Evolutionary conservation across 2,797 vertebrate genomes (phyloP).

Genomic region (Enteromius mattozi): DNA sequence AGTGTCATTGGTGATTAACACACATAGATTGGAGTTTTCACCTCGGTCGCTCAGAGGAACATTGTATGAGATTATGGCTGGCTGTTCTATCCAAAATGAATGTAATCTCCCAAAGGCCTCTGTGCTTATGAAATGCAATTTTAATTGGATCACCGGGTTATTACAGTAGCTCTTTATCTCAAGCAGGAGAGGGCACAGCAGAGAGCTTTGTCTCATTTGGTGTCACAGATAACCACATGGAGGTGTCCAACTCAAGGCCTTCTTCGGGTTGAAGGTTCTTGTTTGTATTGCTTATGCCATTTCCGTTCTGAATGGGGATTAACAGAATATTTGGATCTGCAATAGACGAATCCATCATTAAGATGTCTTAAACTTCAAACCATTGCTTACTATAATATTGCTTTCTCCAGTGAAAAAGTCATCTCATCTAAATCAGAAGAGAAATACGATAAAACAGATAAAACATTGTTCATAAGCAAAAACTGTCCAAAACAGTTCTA

Average conservation of each 20-base stretch:
- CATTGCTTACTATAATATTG: background rate
- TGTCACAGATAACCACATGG: conserved; percentile 46
- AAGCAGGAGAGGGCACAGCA: conserved; percentile 36
- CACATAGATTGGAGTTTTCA: conserved; percentile 54
- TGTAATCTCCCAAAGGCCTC: conserved; percentile 45
- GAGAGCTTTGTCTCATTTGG: conserved; percentile 43
- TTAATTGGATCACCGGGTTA: conserved; percentile 58
- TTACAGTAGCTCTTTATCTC: conserved; percentile 43
- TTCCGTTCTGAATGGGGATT: background rate
- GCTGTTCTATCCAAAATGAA: conserved; percentile 47
- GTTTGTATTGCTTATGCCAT: background rate
- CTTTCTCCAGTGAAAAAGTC: background rate
- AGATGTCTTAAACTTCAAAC: background rate
- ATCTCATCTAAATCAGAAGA: background rate
- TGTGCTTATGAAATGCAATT: conserved; percentile 53
- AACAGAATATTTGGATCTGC: background rate
- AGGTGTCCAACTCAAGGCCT: conserved; percentile 34
- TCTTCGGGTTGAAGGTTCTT: background rate
- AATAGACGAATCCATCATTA: background rate
- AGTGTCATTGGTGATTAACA: conserved; percentile 43
- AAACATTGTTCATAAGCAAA: background rate
- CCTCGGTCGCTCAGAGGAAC: conserved; percentile 39
- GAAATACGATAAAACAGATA: background rate
- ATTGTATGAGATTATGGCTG: conserved; percentile 49
- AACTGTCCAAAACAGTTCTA: background rate